These are phyloP conservation scores for Tetrax tetrax DNA, from an alignment of 2,113 vertebrate species.

Conservation along the genomic window DNA sequence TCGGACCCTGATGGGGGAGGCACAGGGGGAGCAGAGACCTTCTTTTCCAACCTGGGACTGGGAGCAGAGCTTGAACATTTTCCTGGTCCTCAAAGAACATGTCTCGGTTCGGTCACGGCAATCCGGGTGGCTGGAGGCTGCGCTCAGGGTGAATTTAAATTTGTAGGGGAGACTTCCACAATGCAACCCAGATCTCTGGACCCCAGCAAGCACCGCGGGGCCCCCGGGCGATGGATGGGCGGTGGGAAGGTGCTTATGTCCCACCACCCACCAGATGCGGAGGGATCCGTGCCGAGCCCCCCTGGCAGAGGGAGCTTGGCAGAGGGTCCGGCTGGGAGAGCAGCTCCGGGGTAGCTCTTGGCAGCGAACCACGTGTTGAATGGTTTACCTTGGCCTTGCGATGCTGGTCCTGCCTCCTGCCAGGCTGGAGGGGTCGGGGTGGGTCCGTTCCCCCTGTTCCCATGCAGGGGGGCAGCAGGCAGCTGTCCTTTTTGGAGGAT, in stretches of 20 bases:
- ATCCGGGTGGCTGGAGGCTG: background rate
- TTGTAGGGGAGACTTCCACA: background rate
- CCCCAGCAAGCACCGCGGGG: fast-evolving
- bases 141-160: background rate
- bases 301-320: background rate
- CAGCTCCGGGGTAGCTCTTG: background rate
- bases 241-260: background rate
- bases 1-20: background rate
- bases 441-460: background rate
- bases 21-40: background rate
- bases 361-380: background rate
- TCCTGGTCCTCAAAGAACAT: background rate
- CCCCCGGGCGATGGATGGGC: fast-evolving
- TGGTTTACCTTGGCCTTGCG: background rate
- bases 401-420: background rate
- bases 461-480: background rate
- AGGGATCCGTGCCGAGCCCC: fast-evolving
- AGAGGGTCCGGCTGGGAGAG: background rate
- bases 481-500: background rate
- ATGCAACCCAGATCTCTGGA: background rate
- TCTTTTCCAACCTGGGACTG: background rate
- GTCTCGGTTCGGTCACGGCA: background rate
- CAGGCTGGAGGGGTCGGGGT: background rate
- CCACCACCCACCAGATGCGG: fast-evolving
- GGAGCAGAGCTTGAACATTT: background rate